Conservation (phyloP, 2,113 vertebrate species). For the Thoracochromis brauschi region DNA sequence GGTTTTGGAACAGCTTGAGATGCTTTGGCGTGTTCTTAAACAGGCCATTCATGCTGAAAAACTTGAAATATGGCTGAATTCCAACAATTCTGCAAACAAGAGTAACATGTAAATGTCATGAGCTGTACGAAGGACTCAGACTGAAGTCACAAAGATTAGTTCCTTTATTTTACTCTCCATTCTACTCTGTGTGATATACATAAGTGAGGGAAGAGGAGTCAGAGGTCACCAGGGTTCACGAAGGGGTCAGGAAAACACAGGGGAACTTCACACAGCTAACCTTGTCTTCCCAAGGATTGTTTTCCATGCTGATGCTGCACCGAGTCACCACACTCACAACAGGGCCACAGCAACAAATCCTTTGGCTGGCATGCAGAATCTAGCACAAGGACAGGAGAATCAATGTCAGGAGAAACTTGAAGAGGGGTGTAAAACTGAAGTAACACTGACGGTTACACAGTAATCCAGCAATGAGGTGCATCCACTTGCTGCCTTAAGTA, state of each 20-base stretch:
- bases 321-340: neutral
- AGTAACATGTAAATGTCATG: neutral
- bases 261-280: neutral
- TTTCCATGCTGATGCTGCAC: accelerated
- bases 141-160: neutral
- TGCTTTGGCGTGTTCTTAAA: neutral
- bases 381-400: neutral
- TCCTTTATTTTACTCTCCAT: neutral
- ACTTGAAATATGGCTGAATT: neutral
- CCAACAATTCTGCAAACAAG: neutral
- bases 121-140: neutral
- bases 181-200: neutral
- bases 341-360: neutral
- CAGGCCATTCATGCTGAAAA: neutral
- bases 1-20: neutral
- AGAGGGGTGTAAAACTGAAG: neutral
- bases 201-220: neutral
- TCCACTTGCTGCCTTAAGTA: neutral
- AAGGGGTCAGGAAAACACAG: neutral
- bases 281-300: accelerated
- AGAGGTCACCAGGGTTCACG: neutral
- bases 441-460: accelerated
- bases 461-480: neutral
- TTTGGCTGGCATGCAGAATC: neutral
- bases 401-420: neutral